phyloP scores from a whole-genome alignment of 2,113 vertebrate genomes.

The Oceanodroma tethys region DNA sequence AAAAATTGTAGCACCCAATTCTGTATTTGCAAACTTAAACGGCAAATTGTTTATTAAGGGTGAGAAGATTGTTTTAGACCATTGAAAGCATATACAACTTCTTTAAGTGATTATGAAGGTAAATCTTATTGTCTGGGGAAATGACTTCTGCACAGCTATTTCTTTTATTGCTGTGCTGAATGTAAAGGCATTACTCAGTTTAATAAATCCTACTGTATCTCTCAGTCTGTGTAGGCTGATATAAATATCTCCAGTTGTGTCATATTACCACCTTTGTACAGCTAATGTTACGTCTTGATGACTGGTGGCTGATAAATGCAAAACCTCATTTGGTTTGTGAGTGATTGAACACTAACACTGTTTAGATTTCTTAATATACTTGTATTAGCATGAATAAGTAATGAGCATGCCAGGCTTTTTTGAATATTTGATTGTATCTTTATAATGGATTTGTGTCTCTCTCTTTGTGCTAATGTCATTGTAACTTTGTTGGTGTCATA shows the following conservation, averaged over 20 bases:
- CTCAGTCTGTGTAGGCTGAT: slow-evolving; percentile 73
- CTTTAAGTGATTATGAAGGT: slow-evolving; percentile 71
- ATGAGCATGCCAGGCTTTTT: slow-evolving; percentile 88
- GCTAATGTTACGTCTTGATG: slow-evolving; percentile 72
- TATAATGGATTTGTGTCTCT: slow-evolving; percentile 89
- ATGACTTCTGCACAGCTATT: slow-evolving; percentile 73
- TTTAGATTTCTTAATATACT: slow-evolving; percentile 99
- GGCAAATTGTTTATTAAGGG: slow-evolving; percentile 51
- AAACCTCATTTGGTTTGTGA: slow-evolving; percentile 91
- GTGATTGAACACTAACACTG: slow-evolving; percentile 93
- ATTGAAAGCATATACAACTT: slow-evolving; percentile 55
- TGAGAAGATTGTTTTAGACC: slow-evolving; percentile 27
- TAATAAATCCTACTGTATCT: slow-evolving; percentile 82
- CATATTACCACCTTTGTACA: slow-evolving; percentile 78
- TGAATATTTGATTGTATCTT: slow-evolving; percentile 98
- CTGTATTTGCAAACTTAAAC: slow-evolving; percentile 48
- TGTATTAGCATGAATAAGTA: slow-evolving; percentile 99
- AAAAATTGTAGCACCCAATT: neutral
- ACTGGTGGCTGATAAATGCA: slow-evolving; percentile 89
- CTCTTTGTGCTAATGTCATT: slow-evolving; percentile 86
- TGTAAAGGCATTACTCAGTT: slow-evolving; percentile 74
- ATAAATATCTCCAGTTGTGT: slow-evolving; percentile 81
- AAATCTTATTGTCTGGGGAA: slow-evolving; percentile 77
- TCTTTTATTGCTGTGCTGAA: slow-evolving; percentile 73
- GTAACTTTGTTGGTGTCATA: slow-evolving; percentile 90